Evolutionary conservation across 2,113 vertebrate genomes (phyloP), one percentile per base, ranked within the genome.

Genomic region (human): DNA sequence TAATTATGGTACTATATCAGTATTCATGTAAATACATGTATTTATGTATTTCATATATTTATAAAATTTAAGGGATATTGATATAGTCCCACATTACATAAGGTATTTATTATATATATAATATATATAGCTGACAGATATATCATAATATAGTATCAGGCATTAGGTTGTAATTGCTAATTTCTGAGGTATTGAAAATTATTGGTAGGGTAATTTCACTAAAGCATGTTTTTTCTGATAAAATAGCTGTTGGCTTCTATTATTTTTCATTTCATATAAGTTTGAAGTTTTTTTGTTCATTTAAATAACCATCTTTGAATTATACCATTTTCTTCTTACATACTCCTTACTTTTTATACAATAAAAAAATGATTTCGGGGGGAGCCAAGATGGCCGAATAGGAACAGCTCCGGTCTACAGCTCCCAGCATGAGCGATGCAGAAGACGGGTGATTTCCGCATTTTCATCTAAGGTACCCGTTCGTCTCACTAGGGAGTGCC

Each of bases 281-380:
- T 87, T 86, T 68, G 35, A 85, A 72, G 17, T 35, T 57, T 84
- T 81, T 90, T 68, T 92, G 10, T 90, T 89, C 25, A 86, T 38
- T 97, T 94, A 64, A 89, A 79, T 81, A 93, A 70, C 18, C 17
- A 64, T 80, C 8, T 98, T 95, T 95, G 70, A 94, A 83, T 94
- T 40, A 92, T 89, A 86, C 4, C n/a, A 43, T 97, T 92, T 97
- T 48, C 32, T 94, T 57, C 18, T 76, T 82, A 35, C 25, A 12
- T 48, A 55, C 11, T 17, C 25, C 30, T 66, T 87, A 80, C 78
- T 91, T 55, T 30, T 81, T 91, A 38, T 84, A 87, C 3, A 82
- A 57, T 43, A 64, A 87, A 35, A 61, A 96, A 43, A 40, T 78
- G 61, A 87, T 40, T 85, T 96, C 38, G 40, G 40, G 3, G 40